phyloP scores from a whole-genome alignment of 2,113 vertebrate genomes.

The Saccopteryx leptura region DNA sequence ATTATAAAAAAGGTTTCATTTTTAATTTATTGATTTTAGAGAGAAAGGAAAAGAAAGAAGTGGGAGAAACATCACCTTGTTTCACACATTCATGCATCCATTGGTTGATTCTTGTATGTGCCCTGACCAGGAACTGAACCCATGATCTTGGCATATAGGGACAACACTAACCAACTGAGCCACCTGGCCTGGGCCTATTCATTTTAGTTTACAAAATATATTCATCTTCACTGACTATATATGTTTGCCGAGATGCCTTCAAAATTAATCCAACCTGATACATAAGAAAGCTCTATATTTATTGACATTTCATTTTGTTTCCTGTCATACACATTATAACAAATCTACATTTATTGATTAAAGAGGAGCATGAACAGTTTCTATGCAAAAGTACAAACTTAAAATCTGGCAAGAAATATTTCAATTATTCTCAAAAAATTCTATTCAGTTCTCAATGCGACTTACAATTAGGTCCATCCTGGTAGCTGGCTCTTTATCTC shows the following conservation, averaged over 20 bases:
- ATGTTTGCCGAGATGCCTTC: background rate
- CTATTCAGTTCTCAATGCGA: background rate
- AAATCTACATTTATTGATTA: background rate
- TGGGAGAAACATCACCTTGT: too few species aligned
- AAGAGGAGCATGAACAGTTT: background rate
- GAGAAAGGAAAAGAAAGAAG: too few species aligned
- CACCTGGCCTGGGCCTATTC: background rate
- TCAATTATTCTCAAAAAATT: background rate
- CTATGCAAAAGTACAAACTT: background rate
- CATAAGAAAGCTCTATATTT: background rate
- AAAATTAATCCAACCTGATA: background rate
- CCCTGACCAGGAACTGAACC: too few species aligned
- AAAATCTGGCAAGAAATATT: background rate
- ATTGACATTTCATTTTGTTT: background rate
- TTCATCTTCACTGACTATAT: background rate
- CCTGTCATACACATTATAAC: background rate
- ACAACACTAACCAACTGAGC: too few species aligned
- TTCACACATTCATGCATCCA: too few species aligned
- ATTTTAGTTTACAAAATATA: background rate
- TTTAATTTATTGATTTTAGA: too few species aligned
- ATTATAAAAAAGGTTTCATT: too few species aligned
- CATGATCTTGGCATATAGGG: too few species aligned
- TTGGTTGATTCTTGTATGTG: too few species aligned
- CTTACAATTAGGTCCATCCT: background rate
- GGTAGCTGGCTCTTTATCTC: rapidly evolving